Base-by-base conservation (phyloP, 1,140 invertebrate genomes). In the Rhizoglyphus robini region DNA sequence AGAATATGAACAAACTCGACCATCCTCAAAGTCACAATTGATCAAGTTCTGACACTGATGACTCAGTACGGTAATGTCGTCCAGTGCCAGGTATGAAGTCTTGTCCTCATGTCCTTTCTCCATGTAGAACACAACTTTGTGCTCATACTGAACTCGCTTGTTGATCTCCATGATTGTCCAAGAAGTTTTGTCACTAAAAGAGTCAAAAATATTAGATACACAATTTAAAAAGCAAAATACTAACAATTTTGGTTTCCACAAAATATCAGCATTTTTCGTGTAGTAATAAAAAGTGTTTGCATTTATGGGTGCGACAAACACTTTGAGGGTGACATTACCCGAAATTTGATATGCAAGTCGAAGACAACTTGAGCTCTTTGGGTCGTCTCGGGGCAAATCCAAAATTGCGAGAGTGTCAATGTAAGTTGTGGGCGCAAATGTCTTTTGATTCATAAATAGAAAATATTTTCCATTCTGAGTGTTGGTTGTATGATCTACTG, bases 1-100 rank as follows among this genome's bases (percentile, higher is more conserved):
- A 34, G 58, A 23, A 27, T 60, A 60, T 34, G 58, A 29, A 46
- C 58, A 60, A 46, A 11, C 11, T 27, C 29, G 36, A 25, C 69
- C 68, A 11, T 30, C 23, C 46, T 70, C 65, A 20, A 70, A 70
- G 46, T 70, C 31, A 38, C 69, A 70, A 41, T 62, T 63, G 2
- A 58, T 68, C 3, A 32, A 13, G 15, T 15, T 13, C 2, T 15
- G 15, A 46, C 58, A 60, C 23, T 18, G n/a, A 1, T 64, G 65
- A 4, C 60, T 48, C 51, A 67, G 57, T 5, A 70, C 38, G 1
- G 67, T 48, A 34, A 70, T 23, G 15, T 70, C 68, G 47, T 70
- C 69, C 3, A 70, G n/a, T 8, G 68, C 68, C 29, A 70, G 67
- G 31, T 54, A 65, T 20, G 65, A 3, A 46, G n/a, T 29, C 1